Evolutionary conservation across 2,113 vertebrate genomes (phyloP).

Genomic region (Brachyhypopomus occidentalis): DNA sequence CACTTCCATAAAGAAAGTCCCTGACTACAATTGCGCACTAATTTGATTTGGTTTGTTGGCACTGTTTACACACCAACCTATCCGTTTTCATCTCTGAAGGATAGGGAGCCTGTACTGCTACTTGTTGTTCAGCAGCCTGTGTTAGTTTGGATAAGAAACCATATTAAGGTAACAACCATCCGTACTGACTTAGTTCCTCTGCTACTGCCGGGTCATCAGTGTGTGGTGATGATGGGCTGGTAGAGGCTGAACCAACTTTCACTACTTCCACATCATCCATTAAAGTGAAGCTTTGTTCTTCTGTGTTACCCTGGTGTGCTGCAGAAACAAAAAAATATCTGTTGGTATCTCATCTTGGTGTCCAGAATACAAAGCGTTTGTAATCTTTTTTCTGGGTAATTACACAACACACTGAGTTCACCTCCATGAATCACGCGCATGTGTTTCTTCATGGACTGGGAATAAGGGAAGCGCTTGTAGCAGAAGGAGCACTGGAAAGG

Average conservation of each 20-base stretch:
- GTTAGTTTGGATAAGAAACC: no score
- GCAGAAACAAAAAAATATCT: not conserved
- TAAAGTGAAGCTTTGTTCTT: constrained; percentile 13
- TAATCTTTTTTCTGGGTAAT: not conserved
- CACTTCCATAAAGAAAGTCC: no score
- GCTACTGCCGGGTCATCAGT: constrained; percentile 3
- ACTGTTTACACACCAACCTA: no score
- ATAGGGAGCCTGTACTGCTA: no score
- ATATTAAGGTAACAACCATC: not conserved
- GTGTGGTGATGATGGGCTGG: constrained; percentile 15
- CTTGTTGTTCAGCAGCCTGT: no score
- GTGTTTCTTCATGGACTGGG: constrained; percentile 46
- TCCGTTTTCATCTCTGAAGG: no score
- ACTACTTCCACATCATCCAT: constrained; percentile 18
- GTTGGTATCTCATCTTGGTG: not conserved
- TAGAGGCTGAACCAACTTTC: constrained; percentile 4
- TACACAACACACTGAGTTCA: constrained; percentile 8
- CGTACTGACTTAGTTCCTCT: not conserved
- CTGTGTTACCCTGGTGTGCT: constrained; percentile 24
- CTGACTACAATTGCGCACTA: no score
- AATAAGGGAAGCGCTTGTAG: constrained; percentile 42
- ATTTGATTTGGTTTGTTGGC: no score
- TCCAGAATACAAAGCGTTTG: no score
- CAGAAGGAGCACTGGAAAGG: constrained; percentile 38
- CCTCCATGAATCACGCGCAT: constrained; percentile 45